These are phyloP conservation scores for Acleris emargana DNA, from an alignment of 2,888 invertebrate genomes.

Conservation along the genomic window DNA sequence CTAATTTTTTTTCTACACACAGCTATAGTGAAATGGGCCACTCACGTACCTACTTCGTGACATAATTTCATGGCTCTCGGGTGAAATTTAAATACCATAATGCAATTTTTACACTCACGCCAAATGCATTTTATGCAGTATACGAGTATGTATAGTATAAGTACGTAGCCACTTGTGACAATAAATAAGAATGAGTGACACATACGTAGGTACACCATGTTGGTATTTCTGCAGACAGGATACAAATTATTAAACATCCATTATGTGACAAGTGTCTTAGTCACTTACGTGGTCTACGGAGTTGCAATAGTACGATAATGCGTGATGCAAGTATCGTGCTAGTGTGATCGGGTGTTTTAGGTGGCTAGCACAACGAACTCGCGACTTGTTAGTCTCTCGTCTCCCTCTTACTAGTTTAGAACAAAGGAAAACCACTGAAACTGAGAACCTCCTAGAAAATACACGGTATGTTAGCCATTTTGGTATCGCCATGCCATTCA, in stretches of 20 bases:
- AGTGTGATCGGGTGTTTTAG: conserved; percentile 41
- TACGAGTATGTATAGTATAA: too few relatives aligned
- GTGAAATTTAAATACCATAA: too few relatives aligned
- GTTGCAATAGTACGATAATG: conserved; percentile 18
- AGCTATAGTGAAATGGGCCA: too few relatives aligned
- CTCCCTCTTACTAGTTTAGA: too few relatives aligned
- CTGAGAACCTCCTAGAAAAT: too few relatives aligned
- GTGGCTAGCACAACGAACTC: too few relatives aligned
- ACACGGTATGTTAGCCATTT: conserved; percentile 8
- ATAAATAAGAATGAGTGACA: background rate
- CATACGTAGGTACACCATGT: background rate
- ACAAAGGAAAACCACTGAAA: too few relatives aligned
- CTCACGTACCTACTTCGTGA: too few relatives aligned
- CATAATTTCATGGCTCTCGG: too few relatives aligned
- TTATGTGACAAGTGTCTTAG: background rate
- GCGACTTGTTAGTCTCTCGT: too few relatives aligned
- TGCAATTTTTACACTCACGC: too few relatives aligned
- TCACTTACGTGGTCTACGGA: conserved; percentile 13
- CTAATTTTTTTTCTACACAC: too few relatives aligned
- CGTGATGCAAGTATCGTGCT: conserved; percentile 52
- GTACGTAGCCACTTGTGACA: background rate
- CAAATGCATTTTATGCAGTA: background rate
- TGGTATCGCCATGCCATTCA: conserved; percentile 55
- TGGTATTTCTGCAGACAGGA: background rate
- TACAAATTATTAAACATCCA: background rate